phyloP scores from a whole-genome alignment of 2,797 vertebrate species.

The Cyclopterus lumpus region DNA sequence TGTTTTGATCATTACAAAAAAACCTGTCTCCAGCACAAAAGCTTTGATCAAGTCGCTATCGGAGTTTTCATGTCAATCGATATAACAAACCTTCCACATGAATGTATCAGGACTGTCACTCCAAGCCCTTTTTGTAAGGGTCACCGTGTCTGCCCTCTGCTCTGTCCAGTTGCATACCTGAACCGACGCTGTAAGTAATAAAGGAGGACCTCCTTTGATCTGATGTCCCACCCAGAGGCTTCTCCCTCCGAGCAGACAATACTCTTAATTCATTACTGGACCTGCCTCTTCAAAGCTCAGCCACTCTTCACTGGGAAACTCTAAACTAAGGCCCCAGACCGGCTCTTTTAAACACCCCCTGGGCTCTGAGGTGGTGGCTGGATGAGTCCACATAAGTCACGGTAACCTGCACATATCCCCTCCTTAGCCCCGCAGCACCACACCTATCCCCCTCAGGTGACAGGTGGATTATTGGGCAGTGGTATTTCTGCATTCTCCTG shows the following conservation, averaged over 20 bases:
- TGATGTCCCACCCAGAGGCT: constrained; percentile 80
- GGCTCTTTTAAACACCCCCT: constrained; percentile 75
- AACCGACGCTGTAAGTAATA: constrained; percentile 78
- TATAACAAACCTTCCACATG: neutral
- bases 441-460: constrained; percentile 80
- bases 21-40: neutral
- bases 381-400: constrained; percentile 82
- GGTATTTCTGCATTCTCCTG: constrained; percentile 69
- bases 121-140: constrained; percentile 51
- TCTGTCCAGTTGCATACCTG: constrained; percentile 81
- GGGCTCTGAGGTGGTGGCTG: constrained; percentile 80
- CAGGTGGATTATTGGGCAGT: constrained; percentile 74
- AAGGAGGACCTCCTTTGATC: constrained; percentile 82
- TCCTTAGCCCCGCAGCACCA: constrained; percentile 73
- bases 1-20: neutral
- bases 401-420: constrained; percentile 77
- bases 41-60: neutral
- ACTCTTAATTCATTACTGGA: constrained; percentile 81
- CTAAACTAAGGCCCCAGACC: constrained; percentile 75
- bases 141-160: constrained; percentile 65
- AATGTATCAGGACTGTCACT: constrained; percentile 19
- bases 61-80: neutral
- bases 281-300: constrained; percentile 81
- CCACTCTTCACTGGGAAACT: constrained; percentile 74
- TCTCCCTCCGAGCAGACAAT: constrained; percentile 76